These are phyloP conservation scores for Psammodynastes pulverulentus DNA, from an alignment of 2,113 vertebrate genomes.

Conservation along the genomic window DNA sequence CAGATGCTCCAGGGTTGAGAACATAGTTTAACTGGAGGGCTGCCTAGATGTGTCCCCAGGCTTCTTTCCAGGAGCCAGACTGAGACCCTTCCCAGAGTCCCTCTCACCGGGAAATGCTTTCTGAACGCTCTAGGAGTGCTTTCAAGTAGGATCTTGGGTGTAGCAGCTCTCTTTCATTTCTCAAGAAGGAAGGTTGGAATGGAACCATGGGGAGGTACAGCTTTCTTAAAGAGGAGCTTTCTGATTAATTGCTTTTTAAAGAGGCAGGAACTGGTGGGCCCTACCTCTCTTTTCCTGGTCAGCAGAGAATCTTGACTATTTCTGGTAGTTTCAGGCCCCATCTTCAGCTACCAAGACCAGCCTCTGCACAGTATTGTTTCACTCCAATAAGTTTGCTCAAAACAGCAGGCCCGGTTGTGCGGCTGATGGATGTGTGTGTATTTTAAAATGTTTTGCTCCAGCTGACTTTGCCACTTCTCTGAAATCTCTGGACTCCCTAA, in stretches of 20 bases:
- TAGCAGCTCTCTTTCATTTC: not conserved
- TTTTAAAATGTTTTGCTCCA: slow-evolving; percentile 40
- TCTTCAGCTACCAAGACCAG: slow-evolving; percentile 28
- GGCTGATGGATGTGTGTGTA: not conserved
- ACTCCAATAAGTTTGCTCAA: not conserved
- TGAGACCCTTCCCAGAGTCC: not conserved
- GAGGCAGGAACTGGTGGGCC: not conserved
- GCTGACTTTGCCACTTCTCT: slow-evolving; percentile 30
- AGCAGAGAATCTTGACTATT: not conserved
- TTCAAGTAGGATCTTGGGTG: not conserved
- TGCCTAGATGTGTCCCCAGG: not conserved
- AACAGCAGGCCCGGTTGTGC: not conserved
- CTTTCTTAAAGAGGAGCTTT: not conserved
- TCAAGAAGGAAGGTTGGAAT: not conserved
- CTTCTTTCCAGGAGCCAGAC: not conserved
- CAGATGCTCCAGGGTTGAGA: not conserved
- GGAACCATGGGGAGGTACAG: not conserved
- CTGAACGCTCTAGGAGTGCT: not conserved
- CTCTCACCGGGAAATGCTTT: not conserved
- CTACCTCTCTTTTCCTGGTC: not conserved
- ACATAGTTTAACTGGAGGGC: not conserved
- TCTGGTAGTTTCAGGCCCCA: slow-evolving; percentile 5
- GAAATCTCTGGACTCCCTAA: slow-evolving; percentile 2
- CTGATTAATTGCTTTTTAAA: not conserved
- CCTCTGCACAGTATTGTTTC: slow-evolving; percentile 2